These are phyloP conservation scores for Sus cebifrons DNA, from an alignment of 2,797 vertebrate species.

Conservation along the genomic window DNA sequence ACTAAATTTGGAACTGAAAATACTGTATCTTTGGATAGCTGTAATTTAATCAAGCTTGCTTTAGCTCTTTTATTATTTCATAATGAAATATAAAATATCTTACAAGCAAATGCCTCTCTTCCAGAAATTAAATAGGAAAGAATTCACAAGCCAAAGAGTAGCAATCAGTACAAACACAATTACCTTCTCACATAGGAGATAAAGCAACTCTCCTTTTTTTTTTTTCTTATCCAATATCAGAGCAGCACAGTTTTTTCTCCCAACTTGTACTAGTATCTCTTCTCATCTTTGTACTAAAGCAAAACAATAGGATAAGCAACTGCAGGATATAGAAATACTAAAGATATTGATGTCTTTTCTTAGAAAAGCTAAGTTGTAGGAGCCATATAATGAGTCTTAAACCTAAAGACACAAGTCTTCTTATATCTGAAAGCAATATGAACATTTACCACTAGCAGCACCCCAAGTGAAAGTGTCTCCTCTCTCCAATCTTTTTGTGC, in stretches of 20 bases:
- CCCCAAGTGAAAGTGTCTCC: background rate
- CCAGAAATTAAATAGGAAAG: conserved; percentile 73
- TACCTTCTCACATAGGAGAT: background rate
- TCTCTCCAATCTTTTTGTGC: background rate
- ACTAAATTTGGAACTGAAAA: conserved; percentile 80
- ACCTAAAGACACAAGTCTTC: background rate
- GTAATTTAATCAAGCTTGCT: conserved; percentile 67
- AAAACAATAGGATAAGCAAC: background rate
- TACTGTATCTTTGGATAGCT: conserved; percentile 61
- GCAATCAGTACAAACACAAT: conserved; percentile 64
- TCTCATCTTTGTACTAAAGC: background rate
- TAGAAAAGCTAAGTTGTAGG: background rate
- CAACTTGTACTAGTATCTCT: background rate
- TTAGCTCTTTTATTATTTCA: conserved; percentile 71
- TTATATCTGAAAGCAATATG: background rate
- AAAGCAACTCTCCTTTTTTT: conserved; percentile 19
- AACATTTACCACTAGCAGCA: background rate
- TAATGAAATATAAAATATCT: conserved; percentile 80
- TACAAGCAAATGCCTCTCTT: conserved; percentile 71
- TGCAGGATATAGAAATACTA: conserved; percentile 30
- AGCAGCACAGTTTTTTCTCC: background rate
- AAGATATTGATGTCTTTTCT: background rate
- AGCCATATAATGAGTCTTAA: conserved; percentile 29
- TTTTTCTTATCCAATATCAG: background rate
- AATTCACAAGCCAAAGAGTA: conserved; percentile 66